Conservation (phyloP, 1,140 invertebrate genomes). For the Sarcophaga bullata region DNA sequence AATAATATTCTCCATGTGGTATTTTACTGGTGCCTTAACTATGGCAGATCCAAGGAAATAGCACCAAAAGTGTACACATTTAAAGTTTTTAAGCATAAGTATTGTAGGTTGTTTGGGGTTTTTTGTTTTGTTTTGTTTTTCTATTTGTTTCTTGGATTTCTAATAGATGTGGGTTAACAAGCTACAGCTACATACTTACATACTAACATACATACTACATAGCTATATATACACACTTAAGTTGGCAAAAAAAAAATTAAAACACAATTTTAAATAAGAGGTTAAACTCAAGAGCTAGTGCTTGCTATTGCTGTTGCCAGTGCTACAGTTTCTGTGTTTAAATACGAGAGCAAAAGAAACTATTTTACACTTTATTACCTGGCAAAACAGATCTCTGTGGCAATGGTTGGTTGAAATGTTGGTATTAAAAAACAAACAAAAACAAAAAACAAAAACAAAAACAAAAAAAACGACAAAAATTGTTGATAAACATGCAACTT, state of each 20-base stretch:
- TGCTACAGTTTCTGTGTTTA: too few relatives aligned
- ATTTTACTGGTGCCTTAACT: too few relatives aligned
- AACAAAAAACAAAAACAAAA: background rate
- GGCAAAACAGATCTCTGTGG: background rate
- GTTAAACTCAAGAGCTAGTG: conserved; percentile 1
- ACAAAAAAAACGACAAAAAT: background rate
- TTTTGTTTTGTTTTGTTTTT: too few relatives aligned
- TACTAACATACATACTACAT: too few relatives aligned
- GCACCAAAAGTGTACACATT: too few relatives aligned
- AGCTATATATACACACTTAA: background rate
- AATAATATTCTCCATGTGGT: too few relatives aligned
- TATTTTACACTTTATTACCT: conserved; percentile 11
- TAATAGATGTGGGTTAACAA: conserved; percentile 10
- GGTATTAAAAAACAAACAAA: background rate
- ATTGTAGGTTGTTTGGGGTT: background rate
- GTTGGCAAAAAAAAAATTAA: background rate
- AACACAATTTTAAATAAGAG: conserved; percentile 8
- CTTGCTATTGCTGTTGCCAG: too few relatives aligned
- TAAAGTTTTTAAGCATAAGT: too few relatives aligned
- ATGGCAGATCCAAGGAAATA: too few relatives aligned
- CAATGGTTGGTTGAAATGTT: too few relatives aligned
- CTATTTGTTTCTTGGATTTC: too few relatives aligned
- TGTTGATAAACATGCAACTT: background rate
- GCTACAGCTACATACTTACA: background rate
- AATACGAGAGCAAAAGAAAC: background rate